Percentiles rank a stretch among this genome's conserved stretches.
Conservation (phyloP, 2,888 invertebrate species). For the Mantis religiosa region DNA sequence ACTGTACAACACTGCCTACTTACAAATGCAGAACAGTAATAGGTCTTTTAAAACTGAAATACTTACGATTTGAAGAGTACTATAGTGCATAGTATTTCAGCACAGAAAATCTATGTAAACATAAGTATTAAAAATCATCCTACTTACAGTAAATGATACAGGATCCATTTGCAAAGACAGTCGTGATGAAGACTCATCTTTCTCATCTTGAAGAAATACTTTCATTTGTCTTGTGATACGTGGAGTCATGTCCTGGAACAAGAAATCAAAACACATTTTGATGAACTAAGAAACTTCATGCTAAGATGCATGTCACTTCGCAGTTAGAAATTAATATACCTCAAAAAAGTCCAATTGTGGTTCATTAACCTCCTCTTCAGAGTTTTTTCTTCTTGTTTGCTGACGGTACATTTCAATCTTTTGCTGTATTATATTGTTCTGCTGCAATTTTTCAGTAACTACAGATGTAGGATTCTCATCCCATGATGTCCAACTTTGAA, state of each 20-base stretch:
- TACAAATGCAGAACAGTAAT: too few relatives aligned
- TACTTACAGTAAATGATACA: slow-evolving; percentile 19
- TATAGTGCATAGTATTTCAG: too few relatives aligned
- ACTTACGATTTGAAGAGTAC: too few relatives aligned
- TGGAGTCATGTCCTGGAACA: slow-evolving; percentile 55
- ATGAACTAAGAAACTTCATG: background rate
- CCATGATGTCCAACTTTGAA: slow-evolving; percentile 58
- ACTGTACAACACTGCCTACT: too few relatives aligned
- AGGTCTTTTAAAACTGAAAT: too few relatives aligned
- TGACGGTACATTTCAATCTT: slow-evolving; percentile 61
- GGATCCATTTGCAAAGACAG: slow-evolving; percentile 10
- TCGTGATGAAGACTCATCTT: slow-evolving; percentile 6
- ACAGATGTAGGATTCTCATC: slow-evolving; percentile 50
- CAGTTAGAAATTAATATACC: slow-evolving; percentile 38
- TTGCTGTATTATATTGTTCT: slow-evolving; percentile 51
- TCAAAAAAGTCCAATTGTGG: slow-evolving; percentile 54
- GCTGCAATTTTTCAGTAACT: slow-evolving; percentile 31
- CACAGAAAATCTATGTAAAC: too few relatives aligned
- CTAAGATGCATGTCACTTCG: background rate
- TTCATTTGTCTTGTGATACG: slow-evolving; percentile 57
- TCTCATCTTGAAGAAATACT: slow-evolving; percentile 40
- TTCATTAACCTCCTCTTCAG: slow-evolving; percentile 38
- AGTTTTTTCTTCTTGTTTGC: slow-evolving; percentile 45
- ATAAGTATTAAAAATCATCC: background rate
- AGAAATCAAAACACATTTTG: too few relatives aligned